Base-by-base conservation (phyloP, 2,888 invertebrate species). In the Lithophane socia region DNA sequence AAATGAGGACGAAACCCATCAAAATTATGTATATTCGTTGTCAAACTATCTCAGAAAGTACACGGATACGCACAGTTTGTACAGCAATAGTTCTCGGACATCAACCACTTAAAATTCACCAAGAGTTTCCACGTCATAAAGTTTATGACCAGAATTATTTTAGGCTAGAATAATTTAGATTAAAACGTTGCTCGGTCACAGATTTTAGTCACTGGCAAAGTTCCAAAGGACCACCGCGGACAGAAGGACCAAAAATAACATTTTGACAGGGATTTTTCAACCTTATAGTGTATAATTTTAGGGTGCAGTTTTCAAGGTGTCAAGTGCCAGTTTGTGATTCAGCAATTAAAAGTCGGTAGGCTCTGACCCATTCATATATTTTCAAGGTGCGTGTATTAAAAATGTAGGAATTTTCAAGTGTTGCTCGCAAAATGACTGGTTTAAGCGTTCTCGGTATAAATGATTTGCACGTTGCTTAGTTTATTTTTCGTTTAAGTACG, bases 161-260 rank as follows among this genome's bases (percentile, higher is more conserved):
- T 75, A 77, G 81, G 76, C 86, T 83, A 82, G 77, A 86, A 90
- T 90, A 86, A 89, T 89, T 90, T 83, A 85, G 84, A 86, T 88
- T 86, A 85, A 86, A 88, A 87, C 82, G 80, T 82, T 74, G 76
- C 88, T 85, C 74, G 86, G 88, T 84, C 86, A 84, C 87, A 87
- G 86, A 88, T 87, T 88, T 87, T 82, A 83, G 86, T 65, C 79
- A 37, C 74, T 90, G 90, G 90, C 88, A 79, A 58, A 47, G 54
- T 56, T 86, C 90, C 90, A 90, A 82, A 73, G 44, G 29, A 61
- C 29, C 60, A 70, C 24, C n/a, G 7, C 13, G 9, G 44, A 10
- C 58, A 29, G 44, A 84, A 84, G 29, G 74, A 72, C 68, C 56
- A 44, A 77, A 56, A 3, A 67, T 16, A 21, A 4, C 0, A 21